Evolutionary conservation across 2,888 invertebrate genomes (phyloP).

Genomic region (Drosophila austrosaltans): DNA sequence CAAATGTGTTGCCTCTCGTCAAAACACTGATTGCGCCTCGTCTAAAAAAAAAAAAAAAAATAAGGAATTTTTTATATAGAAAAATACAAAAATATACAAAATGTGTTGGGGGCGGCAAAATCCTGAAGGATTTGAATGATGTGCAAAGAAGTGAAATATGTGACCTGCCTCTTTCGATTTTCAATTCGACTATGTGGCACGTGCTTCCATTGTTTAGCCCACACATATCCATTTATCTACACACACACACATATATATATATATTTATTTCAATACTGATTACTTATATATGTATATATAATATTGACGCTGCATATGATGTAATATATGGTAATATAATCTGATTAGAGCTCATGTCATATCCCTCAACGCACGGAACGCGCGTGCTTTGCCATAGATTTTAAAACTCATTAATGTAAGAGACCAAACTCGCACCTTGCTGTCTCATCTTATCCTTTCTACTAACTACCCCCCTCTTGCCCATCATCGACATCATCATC

Average conservation of each 20-base stretch:
- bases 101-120: slow-evolving; percentile 18
- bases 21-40: slow-evolving; percentile 65
- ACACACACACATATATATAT: not conserved
- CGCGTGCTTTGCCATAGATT: slow-evolving; percentile 36
- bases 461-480: slow-evolving; percentile 11
- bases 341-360: slow-evolving; percentile 38
- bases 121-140: slow-evolving; percentile 49
- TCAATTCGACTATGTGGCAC: slow-evolving; percentile 26
- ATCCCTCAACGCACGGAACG: not conserved
- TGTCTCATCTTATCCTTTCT: not conserved
- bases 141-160: slow-evolving; percentile 45
- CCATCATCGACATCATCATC: not conserved
- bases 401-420: slow-evolving; percentile 65
- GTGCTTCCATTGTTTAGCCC: slow-evolving; percentile 47
- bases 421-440: slow-evolving; percentile 18
- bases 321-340: slow-evolving; percentile 63
- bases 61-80: slow-evolving; percentile 14
- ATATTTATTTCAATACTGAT: slow-evolving; percentile 45
- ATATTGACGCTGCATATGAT: slow-evolving; percentile 48
- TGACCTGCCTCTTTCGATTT: slow-evolving; percentile 31
- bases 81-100: slow-evolving; percentile 8
- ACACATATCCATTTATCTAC: slow-evolving; percentile 27
- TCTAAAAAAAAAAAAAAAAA: slow-evolving; percentile 29
- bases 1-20: slow-evolving; percentile 53
- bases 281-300: slow-evolving; percentile 14